Evolutionary conservation across 1,140 invertebrate species (phyloP), one percentile per base, ranked within the genome.

Genomic region (Himalopsyche phryganea): DNA sequence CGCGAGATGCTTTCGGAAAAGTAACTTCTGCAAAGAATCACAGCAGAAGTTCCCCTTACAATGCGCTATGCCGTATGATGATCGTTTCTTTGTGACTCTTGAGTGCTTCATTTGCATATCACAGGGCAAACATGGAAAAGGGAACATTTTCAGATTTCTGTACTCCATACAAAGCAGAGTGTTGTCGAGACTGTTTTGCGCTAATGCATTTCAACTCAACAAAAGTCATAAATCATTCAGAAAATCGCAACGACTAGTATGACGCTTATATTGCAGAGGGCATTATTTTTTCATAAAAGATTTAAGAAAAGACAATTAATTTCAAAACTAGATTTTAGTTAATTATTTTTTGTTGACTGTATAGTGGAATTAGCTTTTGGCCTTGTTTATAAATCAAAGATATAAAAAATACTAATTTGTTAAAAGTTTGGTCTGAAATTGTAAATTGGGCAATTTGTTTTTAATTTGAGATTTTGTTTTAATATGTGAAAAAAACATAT

Each of bases 211-310:
- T 62, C 41, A 41, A 41, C 40, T 52, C 32, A 23, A 33, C 19
- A 42, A 47, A 55, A 28, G 36, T 50, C 60, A 58, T 62, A 62
- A 62, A 62, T 62, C 60, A 62, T 62, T 53, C 59, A 51, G 19
- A 7, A 46, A 57, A 45, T 52, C 32, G 6, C 19, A 11, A 4
- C 5, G 42, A 15, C 18, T 17, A 2, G 5, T n/a, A 17, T 17
- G 6, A 45, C 4, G 42, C 23, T 28, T 28, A 28, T 9, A 28
- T 28, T 28, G 23, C 23, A 28, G 3, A 5, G 3, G 3, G 23
- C 9, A 28, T 28, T 5, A 28, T 28, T 9, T 28, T 28, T 28
- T 28, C n/a, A n/a, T n/a, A n/a, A n/a, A n/a, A n/a, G n/a, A n/a
- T n/a, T 28, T 28, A 28, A 28, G 9, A 28, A 9, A 28, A 28